Percentiles rank a stretch among this genome's conserved stretches.
phyloP scores from a whole-genome alignment of 1,140 invertebrate species.

The Danaus melanippus region DNA sequence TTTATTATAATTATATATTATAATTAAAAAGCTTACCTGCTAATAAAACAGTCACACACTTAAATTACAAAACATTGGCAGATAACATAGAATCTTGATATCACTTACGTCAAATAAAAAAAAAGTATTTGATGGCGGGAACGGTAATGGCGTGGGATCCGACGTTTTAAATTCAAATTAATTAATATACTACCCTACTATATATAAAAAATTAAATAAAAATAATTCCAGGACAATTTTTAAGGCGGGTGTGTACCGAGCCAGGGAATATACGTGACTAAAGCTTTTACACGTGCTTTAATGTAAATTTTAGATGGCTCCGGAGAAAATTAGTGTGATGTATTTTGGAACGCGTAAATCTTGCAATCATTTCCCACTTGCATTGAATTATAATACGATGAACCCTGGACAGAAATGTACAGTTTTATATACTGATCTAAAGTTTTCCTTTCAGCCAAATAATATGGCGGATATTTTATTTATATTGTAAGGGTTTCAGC shows the following conservation, averaged over 20 bases:
- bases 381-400: conserved; percentile 22
- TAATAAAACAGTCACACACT: conserved; percentile 31
- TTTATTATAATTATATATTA: neutral
- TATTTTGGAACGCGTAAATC: conserved; percentile 53
- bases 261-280: conserved; percentile 58
- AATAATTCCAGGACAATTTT: conserved; percentile 23
- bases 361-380: conserved; percentile 22
- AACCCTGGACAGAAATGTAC: conserved; percentile 4
- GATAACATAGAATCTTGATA: conserved; percentile 26
- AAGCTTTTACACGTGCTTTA: conserved; percentile 44
- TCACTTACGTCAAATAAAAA: conserved; percentile 51
- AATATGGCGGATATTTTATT: too few relatives aligned
- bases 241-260: conserved; percentile 39
- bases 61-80: conserved; percentile 27
- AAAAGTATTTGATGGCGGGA: conserved; percentile 38
- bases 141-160: conserved; percentile 21
- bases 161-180: too few relatives aligned
- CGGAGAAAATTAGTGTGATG: conserved; percentile 42
- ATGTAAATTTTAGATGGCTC: conserved; percentile 58
- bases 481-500: too few relatives aligned
- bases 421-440: too few relatives aligned
- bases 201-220: too few relatives aligned
- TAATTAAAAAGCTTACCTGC: conserved; percentile 9
- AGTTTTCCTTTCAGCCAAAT: too few relatives aligned
- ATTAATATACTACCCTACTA: too few relatives aligned